Evolutionary conservation across 2,797 vertebrate genomes (phyloP).

Genomic region (Eidolon dupreanum): DNA sequence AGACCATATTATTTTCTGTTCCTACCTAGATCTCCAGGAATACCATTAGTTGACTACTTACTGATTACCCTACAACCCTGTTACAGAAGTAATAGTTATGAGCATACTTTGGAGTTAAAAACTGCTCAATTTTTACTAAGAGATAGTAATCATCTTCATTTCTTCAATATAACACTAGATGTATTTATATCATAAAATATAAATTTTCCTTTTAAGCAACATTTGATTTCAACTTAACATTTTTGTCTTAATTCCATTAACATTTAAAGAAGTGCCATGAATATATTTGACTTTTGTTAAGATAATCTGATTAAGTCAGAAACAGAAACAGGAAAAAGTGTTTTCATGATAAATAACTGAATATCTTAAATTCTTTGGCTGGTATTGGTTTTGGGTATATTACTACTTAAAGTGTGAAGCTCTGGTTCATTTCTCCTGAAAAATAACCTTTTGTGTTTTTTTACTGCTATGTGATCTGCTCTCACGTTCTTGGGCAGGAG

Average conservation of each 20-base stretch:
- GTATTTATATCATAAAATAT: background rate
- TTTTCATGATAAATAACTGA: background rate
- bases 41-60: constrained; percentile 18
- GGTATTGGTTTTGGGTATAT: constrained; percentile 1
- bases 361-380: constrained; percentile 1
- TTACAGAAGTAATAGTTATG: background rate
- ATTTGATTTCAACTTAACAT: constrained; percentile 21
- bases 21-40: background rate
- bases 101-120: constrained; percentile 26
- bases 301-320: background rate
- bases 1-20: background rate
- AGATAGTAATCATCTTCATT: background rate
- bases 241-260: constrained; percentile 1
- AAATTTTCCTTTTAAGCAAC: background rate
- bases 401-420: background rate
- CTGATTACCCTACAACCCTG: background rate
- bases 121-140: background rate
- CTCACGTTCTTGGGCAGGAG: background rate
- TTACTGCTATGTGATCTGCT: background rate
- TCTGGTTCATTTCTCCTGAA: background rate
- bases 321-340: background rate
- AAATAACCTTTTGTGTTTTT: constrained; percentile 27
- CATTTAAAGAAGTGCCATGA: background rate
- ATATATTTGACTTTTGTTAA: constrained; percentile 11
- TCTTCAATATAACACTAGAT: background rate